phyloP scores from a whole-genome alignment of 2,888 invertebrate genomes.

The Cenopis cana region DNA sequence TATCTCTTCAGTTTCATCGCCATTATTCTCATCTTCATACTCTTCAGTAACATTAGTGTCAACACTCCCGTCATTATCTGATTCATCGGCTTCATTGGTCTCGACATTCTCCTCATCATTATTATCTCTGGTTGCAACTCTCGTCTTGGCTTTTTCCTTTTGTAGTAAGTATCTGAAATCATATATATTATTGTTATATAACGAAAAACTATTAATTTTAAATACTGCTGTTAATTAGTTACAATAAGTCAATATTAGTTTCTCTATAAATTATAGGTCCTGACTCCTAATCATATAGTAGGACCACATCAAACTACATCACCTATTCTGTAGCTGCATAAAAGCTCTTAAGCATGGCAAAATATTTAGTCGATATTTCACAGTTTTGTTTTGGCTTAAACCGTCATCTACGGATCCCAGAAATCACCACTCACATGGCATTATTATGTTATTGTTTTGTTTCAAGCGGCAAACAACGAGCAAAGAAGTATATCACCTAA shows the following conservation, averaged over 20 bases:
- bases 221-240: too few relatives aligned
- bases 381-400: neutral
- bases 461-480: too few relatives aligned
- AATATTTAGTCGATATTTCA: neutral
- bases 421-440: too few relatives aligned
- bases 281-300: neutral
- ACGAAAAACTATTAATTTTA: too few relatives aligned
- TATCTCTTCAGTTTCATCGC: neutral
- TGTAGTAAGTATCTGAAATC: conserved; percentile 59
- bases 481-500: neutral
- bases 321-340: neutral
- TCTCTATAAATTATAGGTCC: neutral
- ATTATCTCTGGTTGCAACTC: conserved; percentile 29
- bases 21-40: neutral
- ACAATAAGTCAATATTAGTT: neutral
- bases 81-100: neutral
- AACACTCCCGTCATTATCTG: neutral
- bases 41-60: conserved; percentile 3
- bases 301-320: too few relatives aligned
- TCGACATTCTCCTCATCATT: neutral
- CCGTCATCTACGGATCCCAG: too few relatives aligned
- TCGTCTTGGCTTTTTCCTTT: conserved; percentile 49
- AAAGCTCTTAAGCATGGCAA: neutral
- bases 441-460: too few relatives aligned
- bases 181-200: neutral